Evolutionary conservation across 64 coral and sea anemone species (phyloP).

Genomic region (Trachythela sp.): DNA sequence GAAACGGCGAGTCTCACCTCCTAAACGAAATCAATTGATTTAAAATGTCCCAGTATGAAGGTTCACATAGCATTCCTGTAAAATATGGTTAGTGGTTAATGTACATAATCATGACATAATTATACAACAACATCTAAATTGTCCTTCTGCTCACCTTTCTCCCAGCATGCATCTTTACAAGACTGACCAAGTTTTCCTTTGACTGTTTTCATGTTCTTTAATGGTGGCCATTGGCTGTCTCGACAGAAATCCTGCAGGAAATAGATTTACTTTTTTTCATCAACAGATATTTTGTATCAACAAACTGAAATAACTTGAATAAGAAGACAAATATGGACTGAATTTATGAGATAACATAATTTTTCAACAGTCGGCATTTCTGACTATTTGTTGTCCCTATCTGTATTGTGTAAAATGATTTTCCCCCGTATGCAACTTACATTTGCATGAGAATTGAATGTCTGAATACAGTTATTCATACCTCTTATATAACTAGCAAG

Average conservation of each 20-base stretch:
- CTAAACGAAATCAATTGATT: background rate
- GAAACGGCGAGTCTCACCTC: background rate
- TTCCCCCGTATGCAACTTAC: too few species aligned
- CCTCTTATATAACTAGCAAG: background rate
- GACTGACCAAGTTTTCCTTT: background rate
- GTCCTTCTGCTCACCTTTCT: background rate
- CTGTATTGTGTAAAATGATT: too few species aligned
- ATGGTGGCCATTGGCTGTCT: background rate
- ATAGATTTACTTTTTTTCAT: too few species aligned
- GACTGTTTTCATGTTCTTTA: background rate
- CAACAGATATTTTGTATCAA: too few species aligned
- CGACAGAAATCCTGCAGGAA: background rate
- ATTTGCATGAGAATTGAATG: background rate
- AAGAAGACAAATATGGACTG: too few species aligned
- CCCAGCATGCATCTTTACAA: slow-evolving; percentile 10
- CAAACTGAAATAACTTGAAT: too few species aligned
- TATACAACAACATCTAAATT: too few species aligned
- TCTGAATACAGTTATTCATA: background rate
- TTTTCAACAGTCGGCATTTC: too few species aligned
- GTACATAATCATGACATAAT: background rate
- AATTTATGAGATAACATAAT: too few species aligned
- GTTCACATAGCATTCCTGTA: background rate
- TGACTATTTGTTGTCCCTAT: too few species aligned
- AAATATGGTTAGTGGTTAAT: background rate
- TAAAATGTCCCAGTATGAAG: background rate